Conservation (phyloP, 2,888 invertebrate species). For the Lissonota sp. region DNA sequence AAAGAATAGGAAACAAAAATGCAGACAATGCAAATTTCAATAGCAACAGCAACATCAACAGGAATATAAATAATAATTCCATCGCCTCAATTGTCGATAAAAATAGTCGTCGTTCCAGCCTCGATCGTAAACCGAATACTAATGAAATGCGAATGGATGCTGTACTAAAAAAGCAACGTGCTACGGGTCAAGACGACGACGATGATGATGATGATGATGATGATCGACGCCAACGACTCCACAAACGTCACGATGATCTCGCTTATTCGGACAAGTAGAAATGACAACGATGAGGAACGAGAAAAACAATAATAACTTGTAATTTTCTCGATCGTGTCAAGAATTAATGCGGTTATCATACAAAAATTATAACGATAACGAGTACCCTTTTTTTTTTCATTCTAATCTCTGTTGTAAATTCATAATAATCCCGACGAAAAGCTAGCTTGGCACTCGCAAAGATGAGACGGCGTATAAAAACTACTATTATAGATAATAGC, state of each 20-base stretch:
- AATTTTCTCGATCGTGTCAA: slow-evolving; percentile 9
- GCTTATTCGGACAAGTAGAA: neutral
- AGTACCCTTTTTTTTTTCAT: neutral
- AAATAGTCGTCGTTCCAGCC: neutral
- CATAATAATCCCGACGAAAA: too few relatives aligned
- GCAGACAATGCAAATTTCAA: slow-evolving; percentile 25
- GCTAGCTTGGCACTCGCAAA: too few relatives aligned
- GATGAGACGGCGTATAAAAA: too few relatives aligned
- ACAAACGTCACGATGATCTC: neutral
- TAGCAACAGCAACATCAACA: slow-evolving; percentile 28
- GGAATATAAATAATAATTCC: slow-evolving; percentile 5
- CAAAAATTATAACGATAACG: neutral
- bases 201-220: neutral
- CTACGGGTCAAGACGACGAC: neutral
- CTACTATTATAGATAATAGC: too few relatives aligned
- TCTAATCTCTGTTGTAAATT: neutral
- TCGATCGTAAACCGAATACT: too few relatives aligned
- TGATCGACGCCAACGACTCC: neutral
- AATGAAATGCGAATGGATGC: too few relatives aligned
- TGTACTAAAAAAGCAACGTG: neutral
- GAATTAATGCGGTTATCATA: slow-evolving; percentile 10
- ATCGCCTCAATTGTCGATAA: neutral
- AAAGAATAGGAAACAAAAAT: too few relatives aligned
- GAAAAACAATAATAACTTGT: slow-evolving; percentile 17
- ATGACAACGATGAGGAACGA: neutral